Evolutionary conservation across 2,888 invertebrate species (phyloP).

Genomic region (Ceratothoa steindachneri): DNA sequence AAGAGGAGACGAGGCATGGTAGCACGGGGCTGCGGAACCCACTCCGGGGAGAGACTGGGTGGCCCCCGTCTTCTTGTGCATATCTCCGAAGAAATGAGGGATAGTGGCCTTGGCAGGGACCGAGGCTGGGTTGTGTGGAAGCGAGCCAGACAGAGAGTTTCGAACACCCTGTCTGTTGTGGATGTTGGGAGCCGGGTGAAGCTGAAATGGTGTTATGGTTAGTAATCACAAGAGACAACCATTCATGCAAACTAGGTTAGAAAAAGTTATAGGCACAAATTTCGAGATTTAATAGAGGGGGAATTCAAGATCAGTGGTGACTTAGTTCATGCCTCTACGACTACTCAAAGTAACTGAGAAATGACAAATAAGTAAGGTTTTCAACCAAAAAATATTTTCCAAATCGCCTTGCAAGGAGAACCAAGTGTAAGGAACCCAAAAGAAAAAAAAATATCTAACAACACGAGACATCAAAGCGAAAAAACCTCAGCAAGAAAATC

Average conservation of each 20-base stretch:
- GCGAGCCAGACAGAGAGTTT: conserved; percentile 18
- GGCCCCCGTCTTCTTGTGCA: conserved; percentile 23
- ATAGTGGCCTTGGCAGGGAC: conserved; percentile 21
- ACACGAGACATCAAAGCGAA: no score
- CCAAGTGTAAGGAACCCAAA: no score
- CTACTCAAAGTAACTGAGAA: no score
- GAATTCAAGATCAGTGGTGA: no score
- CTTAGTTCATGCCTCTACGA: no score
- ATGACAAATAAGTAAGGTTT: no score
- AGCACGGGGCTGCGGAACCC: conserved; percentile 28
- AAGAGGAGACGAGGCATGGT: conserved; percentile 35
- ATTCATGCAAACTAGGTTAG: not conserved
- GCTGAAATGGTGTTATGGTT: conserved; percentile 27
- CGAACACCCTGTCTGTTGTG: conserved; percentile 16
- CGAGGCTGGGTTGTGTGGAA: conserved; percentile 10
- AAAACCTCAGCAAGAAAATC: no score
- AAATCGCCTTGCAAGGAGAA: no score
- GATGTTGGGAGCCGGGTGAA: conserved; percentile 19
- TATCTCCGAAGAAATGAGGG: conserved; percentile 32
- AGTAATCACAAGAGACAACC: not conserved
- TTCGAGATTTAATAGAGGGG: no score
- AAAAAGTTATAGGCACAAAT: conserved; percentile 35
- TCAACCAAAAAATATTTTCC: no score
- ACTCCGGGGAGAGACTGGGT: conserved; percentile 24
- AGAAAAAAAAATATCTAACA: no score